Percentiles rank a stretch among this genome's conserved stretches.
Evolutionary conservation across 2,113 vertebrate genomes (phyloP).

Genomic region (Serinus canaria): DNA sequence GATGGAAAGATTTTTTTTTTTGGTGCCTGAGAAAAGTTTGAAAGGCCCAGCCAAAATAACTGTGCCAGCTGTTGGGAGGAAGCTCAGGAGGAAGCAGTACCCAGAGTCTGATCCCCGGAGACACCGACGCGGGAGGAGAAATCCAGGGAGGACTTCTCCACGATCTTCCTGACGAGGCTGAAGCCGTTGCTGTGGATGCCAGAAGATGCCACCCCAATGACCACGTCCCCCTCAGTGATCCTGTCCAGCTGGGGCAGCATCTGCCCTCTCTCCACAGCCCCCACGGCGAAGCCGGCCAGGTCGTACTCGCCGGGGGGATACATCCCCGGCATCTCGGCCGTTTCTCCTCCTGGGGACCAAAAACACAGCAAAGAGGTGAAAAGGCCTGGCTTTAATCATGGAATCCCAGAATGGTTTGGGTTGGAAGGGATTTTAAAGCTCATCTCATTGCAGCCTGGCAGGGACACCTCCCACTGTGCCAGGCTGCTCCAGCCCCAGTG

Average conservation of each 20-base stretch:
- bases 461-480: background rate
- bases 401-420: background rate
- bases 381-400: background rate
- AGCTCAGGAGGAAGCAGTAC: constrained; percentile 57
- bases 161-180: constrained; percentile 90
- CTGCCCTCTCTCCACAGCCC: constrained; percentile 84
- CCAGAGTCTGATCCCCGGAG: constrained; percentile 79
- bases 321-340: constrained; percentile 93
- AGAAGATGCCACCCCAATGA: constrained; percentile 90
- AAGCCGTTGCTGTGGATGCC: constrained; percentile 97
- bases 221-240: constrained; percentile 80
- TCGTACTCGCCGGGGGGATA: constrained; percentile 90
- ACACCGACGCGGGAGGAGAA: constrained; percentile 79
- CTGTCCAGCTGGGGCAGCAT: constrained; percentile 84
- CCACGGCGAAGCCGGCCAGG: constrained; percentile 91
- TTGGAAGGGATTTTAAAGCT: background rate
- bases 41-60: background rate
- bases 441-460: background rate
- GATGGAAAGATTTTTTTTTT: background rate
- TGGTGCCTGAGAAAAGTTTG: background rate
- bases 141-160: constrained; percentile 76
- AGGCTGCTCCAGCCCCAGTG: background rate
- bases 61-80: background rate
- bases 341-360: constrained; percentile 85
- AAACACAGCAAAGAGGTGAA: background rate